These are phyloP conservation scores for Petaurus breviceps DNA, from an alignment of 2,113 vertebrate species.

Conservation along the genomic window DNA sequence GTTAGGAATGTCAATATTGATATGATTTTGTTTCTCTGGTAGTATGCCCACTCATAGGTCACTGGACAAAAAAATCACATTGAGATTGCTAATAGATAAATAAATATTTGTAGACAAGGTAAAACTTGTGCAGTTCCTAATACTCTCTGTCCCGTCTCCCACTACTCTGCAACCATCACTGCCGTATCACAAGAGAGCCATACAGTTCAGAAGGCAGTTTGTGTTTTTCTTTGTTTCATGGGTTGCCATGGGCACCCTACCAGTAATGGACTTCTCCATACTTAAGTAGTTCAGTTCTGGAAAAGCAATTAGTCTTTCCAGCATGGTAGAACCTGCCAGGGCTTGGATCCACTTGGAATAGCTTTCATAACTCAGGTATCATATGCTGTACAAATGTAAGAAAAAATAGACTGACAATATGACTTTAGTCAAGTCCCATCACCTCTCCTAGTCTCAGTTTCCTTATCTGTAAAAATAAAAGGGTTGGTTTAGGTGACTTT, in stretches of 20 bases:
- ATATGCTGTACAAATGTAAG: background rate
- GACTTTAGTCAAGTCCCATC: background rate
- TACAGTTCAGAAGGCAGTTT: background rate
- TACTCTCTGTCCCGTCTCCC: background rate
- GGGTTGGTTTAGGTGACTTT: background rate
- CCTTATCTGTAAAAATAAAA: background rate
- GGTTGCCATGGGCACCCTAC: background rate
- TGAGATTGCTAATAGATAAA: background rate
- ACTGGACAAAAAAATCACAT: background rate
- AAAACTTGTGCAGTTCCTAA: background rate
- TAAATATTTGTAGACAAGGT: background rate
- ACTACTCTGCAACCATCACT: background rate
- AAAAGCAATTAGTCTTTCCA: background rate
- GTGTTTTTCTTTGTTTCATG: background rate
- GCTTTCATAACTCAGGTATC: background rate
- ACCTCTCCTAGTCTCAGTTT: background rate
- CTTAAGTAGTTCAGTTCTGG: background rate
- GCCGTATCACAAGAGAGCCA: background rate
- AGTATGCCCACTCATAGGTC: background rate
- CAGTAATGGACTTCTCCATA: background rate
- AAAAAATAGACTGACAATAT: background rate
- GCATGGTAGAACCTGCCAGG: background rate
- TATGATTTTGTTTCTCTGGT: background rate
- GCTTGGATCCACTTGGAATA: background rate
- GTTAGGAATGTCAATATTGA: background rate